A percentile compares a stretch with the other conserved stretches of the same genome.
These are phyloP conservation scores for Pedetes capensis DNA, from an alignment of 2,113 vertebrate species.

Conservation along the genomic window DNA sequence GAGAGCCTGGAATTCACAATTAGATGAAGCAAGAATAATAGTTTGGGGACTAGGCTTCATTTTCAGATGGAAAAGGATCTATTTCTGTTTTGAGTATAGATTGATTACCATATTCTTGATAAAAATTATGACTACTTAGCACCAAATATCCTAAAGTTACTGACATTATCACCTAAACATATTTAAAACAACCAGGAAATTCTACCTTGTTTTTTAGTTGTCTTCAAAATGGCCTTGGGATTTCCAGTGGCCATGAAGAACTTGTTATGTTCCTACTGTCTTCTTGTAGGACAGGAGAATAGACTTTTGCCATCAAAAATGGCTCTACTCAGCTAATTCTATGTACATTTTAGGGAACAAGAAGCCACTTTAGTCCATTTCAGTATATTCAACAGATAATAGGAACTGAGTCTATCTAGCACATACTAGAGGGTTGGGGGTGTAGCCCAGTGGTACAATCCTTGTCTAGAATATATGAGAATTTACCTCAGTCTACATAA, in stretches of 20 bases:
- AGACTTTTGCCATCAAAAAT: background rate
- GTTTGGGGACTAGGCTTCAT: background rate
- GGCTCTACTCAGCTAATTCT: background rate
- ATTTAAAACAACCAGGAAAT: background rate
- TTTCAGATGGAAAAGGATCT: background rate
- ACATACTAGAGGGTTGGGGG: background rate
- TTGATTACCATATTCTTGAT: background rate
- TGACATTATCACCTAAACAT: background rate
- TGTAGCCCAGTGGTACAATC: no score
- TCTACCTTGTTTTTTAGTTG: background rate
- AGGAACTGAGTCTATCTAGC: background rate
- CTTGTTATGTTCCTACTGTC: background rate
- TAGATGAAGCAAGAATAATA: background rate
- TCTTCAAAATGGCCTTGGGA: background rate
- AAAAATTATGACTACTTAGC: constrained; percentile 15
- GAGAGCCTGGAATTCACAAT: background rate
- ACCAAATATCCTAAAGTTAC: background rate
- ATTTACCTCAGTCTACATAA: background rate
- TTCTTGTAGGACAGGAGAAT: background rate
- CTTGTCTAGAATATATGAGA: background rate
- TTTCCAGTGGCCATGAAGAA: background rate
- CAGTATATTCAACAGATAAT: background rate
- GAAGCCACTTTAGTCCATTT: background rate
- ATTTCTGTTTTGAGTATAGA: background rate
- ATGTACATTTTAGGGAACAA: background rate